These are phyloP conservation scores for Cyanoramphus novaezelandiae DNA, from an alignment of 2,113 vertebrate species.

Conservation along the genomic window DNA sequence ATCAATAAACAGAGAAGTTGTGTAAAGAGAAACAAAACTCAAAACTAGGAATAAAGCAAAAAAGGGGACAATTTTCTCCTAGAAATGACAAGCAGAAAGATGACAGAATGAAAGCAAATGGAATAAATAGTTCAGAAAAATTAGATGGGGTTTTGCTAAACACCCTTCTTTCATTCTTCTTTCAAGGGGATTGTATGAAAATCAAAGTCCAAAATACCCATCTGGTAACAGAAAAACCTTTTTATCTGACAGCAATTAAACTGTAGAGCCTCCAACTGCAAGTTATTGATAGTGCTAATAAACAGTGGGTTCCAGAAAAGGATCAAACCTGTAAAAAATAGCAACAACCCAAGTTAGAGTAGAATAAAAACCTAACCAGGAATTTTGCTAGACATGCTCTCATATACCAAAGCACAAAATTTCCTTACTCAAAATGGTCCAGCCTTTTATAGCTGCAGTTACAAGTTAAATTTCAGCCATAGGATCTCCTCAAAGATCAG, in stretches of 20 bases:
- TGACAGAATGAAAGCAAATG: background rate
- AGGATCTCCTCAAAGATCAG: background rate
- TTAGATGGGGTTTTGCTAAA: background rate
- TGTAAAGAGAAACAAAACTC: background rate
- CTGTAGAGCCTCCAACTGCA: background rate
- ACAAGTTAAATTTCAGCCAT: background rate
- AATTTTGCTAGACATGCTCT: background rate
- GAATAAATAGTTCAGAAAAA: background rate
- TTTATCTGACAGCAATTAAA: background rate
- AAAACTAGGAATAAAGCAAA: background rate
- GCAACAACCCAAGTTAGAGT: background rate
- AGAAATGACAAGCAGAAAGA: background rate
- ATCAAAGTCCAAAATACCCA: background rate
- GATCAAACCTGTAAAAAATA: background rate
- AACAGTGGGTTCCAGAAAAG: background rate
- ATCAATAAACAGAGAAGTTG: background rate
- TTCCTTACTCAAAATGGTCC: background rate
- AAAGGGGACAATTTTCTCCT: background rate
- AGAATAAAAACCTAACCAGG: background rate
- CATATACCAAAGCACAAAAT: background rate
- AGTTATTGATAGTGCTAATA: background rate
- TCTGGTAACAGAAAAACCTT: slow-evolving; percentile 13
- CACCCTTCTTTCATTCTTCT: background rate
- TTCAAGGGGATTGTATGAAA: background rate
- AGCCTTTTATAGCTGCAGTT: background rate